A percentile compares a stretch with the other conserved stretches of the same genome.
phyloP scores from a whole-genome alignment of 2,113 vertebrate genomes.

The Salvelinus sp. region DNA sequence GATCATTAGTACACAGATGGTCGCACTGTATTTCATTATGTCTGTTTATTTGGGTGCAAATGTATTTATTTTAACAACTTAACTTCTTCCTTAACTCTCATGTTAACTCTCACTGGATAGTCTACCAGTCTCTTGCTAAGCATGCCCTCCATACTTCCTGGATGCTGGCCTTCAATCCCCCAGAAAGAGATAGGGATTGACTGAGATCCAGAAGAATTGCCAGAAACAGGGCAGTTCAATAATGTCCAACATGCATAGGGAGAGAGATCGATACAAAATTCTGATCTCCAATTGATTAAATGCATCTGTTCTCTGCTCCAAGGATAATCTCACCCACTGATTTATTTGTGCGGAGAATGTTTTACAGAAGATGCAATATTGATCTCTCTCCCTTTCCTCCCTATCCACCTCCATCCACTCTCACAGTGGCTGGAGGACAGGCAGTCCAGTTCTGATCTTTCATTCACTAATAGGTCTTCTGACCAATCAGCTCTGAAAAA shows the following conservation, averaged over 20 bases:
- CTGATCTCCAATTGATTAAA: slow-evolving; percentile 74
- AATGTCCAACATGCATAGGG: slow-evolving; percentile 61
- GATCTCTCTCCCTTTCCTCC: slow-evolving; percentile 35
- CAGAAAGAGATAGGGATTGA: slow-evolving; percentile 34
- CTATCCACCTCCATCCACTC: slow-evolving; percentile 13
- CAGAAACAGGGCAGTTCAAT: slow-evolving; percentile 51
- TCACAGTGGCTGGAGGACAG: background rate
- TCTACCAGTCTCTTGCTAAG: slow-evolving; percentile 9
- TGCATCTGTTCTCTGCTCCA: slow-evolving; percentile 47
- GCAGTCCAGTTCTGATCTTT: too few relatives aligned
- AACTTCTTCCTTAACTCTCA: slow-evolving; percentile 26
- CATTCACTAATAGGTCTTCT: too few relatives aligned
- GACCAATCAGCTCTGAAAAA: too few relatives aligned
- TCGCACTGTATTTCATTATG: background rate
- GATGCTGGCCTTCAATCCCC: slow-evolving; percentile 37
- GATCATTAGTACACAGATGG: background rate
- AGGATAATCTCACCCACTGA: slow-evolving; percentile 66
- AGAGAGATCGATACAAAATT: slow-evolving; percentile 64
- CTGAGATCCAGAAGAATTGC: slow-evolving; percentile 39
- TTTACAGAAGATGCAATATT: slow-evolving; percentile 51
- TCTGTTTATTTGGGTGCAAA: background rate
- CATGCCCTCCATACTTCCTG: slow-evolving; percentile 27
- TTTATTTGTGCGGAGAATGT: slow-evolving; percentile 58
- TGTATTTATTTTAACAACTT: slow-evolving; percentile 29
- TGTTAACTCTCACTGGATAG: slow-evolving; percentile 21